Conservation (phyloP, 2,797 vertebrate species). For the Epinephelus malabaricus region DNA sequence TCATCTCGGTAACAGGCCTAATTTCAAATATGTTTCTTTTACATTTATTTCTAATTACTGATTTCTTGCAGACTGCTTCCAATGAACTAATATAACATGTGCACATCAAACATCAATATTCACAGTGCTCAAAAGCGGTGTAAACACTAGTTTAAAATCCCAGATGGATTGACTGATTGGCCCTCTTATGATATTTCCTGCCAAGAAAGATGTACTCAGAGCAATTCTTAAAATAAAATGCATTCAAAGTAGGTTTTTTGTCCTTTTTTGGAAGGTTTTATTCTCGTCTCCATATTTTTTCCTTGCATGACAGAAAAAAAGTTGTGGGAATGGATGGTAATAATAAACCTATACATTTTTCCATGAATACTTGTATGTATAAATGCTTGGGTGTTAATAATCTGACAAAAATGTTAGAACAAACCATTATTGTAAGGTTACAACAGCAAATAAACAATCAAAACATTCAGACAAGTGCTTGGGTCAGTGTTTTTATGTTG, state of each 20-base stretch:
- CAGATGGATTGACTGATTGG: background rate
- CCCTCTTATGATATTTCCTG: background rate
- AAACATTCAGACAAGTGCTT: slow-evolving; percentile 40
- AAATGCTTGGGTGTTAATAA: slow-evolving; percentile 43
- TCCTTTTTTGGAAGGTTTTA: slow-evolving; percentile 39
- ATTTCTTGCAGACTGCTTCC: background rate
- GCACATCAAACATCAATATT: background rate
- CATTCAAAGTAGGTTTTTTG: background rate
- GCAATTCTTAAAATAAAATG: slow-evolving; percentile 4
- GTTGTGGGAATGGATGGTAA: slow-evolving; percentile 5
- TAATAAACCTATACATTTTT: slow-evolving; percentile 46
- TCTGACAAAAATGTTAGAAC: slow-evolving; percentile 24
- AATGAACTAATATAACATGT: too few species aligned
- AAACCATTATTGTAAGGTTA: slow-evolving; percentile 49
- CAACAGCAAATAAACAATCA: slow-evolving; percentile 44
- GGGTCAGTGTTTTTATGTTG: slow-evolving; percentile 25
- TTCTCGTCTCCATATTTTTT: slow-evolving; percentile 33
- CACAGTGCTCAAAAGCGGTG: background rate
- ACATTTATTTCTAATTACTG: background rate
- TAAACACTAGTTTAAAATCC: background rate
- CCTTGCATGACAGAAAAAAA: slow-evolving; percentile 36
- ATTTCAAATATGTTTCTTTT: background rate
- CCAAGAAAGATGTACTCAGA: background rate
- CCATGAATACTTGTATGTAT: slow-evolving; percentile 14
- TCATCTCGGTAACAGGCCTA: background rate